phyloP scores from a whole-genome alignment of 2,113 vertebrate genomes.

The Petrocephalus zakoni region DNA sequence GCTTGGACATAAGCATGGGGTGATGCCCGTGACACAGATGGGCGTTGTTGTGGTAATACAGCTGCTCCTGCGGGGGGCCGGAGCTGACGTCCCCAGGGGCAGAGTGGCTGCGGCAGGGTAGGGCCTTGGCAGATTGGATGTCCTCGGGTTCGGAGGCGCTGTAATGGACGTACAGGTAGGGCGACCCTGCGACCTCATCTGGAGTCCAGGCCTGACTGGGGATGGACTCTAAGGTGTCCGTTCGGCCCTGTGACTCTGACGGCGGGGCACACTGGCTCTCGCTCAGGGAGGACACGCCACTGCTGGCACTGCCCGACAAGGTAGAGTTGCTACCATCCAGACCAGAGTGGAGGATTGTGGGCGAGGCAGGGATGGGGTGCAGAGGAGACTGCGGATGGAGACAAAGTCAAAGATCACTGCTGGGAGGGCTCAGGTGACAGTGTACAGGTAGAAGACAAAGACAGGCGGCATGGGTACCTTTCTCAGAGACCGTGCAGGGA shows the following conservation, averaged over 20 bases:
- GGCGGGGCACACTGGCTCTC: constrained; percentile 82
- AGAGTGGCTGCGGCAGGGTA: constrained; percentile 87
- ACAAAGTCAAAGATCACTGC: neutral
- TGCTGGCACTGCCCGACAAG: constrained; percentile 91
- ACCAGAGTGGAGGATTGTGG: constrained; percentile 88
- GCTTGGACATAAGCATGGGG: constrained; percentile 58
- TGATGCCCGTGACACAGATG: constrained; percentile 37
- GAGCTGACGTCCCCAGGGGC: constrained; percentile 72
- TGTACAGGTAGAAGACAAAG: neutral
- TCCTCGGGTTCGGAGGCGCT: constrained; percentile 82
- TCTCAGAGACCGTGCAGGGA: constrained; percentile 83
- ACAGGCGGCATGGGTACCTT: constrained; percentile 61
- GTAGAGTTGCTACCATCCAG: constrained; percentile 92
- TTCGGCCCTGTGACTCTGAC: constrained; percentile 71
- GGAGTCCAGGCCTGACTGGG: constrained; percentile 84
- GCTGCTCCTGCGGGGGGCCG: constrained; percentile 57
- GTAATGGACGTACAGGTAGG: constrained; percentile 89
- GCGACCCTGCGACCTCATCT: constrained; percentile 77
- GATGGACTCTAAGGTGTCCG: constrained; percentile 84
- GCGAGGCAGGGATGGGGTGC: constrained; percentile 88
- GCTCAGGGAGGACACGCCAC: constrained; percentile 87
- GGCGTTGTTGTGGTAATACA: constrained; percentile 51
- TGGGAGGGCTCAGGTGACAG: neutral
- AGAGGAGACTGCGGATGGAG: constrained; percentile 75
- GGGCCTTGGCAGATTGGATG: constrained; percentile 77